Evolutionary conservation across 2,797 vertebrate species (phyloP).

Genomic region (Sebastes miniatus): DNA sequence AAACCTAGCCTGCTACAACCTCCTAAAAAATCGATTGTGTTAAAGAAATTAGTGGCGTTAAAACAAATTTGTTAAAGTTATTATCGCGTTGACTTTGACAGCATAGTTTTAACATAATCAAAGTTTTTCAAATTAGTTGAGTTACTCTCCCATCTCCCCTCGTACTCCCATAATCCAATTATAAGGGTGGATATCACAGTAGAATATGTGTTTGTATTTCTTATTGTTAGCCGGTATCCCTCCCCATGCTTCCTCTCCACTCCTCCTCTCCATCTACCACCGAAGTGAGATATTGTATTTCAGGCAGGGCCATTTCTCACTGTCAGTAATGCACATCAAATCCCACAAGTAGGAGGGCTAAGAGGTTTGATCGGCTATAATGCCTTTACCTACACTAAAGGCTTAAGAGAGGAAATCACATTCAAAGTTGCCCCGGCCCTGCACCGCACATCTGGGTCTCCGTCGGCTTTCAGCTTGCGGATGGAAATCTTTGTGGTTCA

Average conservation of each 20-base stretch:
- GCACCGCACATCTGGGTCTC: constrained; percentile 70
- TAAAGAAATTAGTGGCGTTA: no score
- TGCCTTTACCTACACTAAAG: constrained; percentile 79
- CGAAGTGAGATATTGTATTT: constrained; percentile 82
- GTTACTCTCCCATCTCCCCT: neutral
- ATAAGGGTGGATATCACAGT: neutral
- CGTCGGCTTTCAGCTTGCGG: constrained; percentile 54
- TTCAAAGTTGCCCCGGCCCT: constrained; percentile 68
- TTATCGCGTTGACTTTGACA: no score
- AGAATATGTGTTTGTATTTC: constrained; percentile 26
- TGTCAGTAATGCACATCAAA: constrained; percentile 85
- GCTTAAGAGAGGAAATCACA: constrained; percentile 80
- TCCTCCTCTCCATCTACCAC: constrained; percentile 49
- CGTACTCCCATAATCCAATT: neutral
- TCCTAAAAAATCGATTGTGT: no score
- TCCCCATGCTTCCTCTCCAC: constrained; percentile 35
- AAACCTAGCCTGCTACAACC: no score
- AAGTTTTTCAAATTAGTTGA: neutral
- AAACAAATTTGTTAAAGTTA: no score
- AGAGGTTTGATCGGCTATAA: constrained; percentile 80
- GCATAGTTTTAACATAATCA: neutral
- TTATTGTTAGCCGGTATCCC: constrained; percentile 36
- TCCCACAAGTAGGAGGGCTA: constrained; percentile 77
- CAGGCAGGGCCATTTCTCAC: constrained; percentile 81
- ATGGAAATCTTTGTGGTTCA: constrained; percentile 69